Evolutionary conservation across 2,888 invertebrate genomes (phyloP).

Genomic region (Eupithecia exiguata): DNA sequence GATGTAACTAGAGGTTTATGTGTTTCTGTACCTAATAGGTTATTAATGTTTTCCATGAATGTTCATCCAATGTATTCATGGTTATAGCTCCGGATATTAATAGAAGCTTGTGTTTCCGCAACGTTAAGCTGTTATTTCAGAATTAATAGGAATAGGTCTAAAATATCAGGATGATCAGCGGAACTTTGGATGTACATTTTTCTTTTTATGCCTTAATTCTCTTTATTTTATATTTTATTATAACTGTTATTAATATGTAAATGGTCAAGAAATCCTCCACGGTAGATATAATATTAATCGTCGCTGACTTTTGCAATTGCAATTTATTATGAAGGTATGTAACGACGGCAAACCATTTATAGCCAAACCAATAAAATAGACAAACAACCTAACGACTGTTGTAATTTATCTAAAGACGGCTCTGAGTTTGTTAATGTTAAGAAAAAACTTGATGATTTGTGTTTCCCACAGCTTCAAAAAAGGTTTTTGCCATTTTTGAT

Average conservation of each 20-base stretch:
- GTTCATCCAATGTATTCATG: not conserved
- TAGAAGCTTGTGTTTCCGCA: not conserved
- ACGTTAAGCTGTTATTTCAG: not conserved
- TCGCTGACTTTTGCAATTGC: not conserved
- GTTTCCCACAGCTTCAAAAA: not conserved
- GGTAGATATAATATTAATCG: not conserved
- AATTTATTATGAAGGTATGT: not conserved
- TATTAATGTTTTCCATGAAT: not conserved
- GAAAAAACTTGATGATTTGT: conserved; percentile 5
- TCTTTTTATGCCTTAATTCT: not conserved
- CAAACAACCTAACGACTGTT: not conserved
- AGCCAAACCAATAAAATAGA: not conserved
- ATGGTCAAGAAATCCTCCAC: not conserved
- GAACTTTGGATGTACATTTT: not conserved
- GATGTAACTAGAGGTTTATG: not conserved
- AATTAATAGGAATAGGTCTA: not conserved
- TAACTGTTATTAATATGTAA: not conserved
- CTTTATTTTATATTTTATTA: too few species aligned
- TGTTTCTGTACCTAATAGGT: not conserved
- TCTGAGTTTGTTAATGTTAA: not conserved
- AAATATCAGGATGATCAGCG: not conserved
- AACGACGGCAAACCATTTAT: not conserved
- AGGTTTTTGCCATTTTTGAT: not conserved
- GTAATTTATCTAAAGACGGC: not conserved
- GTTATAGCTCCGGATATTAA: not conserved